Evolutionary conservation across 1,140 invertebrate species (phyloP).

Genomic region (Phymorhynchus buccinoides): DNA sequence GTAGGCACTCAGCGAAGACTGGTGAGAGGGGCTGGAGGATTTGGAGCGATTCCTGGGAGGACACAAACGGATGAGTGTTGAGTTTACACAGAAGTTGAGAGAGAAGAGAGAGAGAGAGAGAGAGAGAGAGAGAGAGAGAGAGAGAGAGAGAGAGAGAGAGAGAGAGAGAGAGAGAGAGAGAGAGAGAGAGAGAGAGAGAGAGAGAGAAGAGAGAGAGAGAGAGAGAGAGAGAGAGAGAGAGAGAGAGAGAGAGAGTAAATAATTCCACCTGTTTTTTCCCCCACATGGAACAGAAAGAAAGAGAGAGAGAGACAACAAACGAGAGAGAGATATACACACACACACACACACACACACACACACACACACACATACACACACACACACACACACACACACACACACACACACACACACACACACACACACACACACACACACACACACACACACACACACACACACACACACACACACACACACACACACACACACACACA

Average conservation of each 20-base stretch:
- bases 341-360: neutral
- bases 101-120: neutral
- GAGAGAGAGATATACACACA: neutral
- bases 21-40: constrained; percentile 46
- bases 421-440: constrained; percentile 2
- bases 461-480: neutral
- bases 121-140: no score
- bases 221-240: no score
- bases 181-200: no score
- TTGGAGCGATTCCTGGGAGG: constrained; percentile 41
- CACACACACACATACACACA: neutral
- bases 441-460: neutral
- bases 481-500: constrained; percentile 5
- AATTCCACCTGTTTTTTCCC: neutral
- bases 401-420: constrained; percentile 10
- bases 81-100: neutral
- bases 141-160: no score
- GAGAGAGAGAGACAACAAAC: neutral
- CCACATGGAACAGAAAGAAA: neutral
- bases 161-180: no score
- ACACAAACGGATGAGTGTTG: neutral
- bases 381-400: neutral
- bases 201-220: no score
- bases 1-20: constrained; percentile 48
- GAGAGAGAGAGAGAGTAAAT: neutral